Base-by-base conservation (phyloP, 2,888 invertebrate genomes). In the Leucoma salicis region DNA sequence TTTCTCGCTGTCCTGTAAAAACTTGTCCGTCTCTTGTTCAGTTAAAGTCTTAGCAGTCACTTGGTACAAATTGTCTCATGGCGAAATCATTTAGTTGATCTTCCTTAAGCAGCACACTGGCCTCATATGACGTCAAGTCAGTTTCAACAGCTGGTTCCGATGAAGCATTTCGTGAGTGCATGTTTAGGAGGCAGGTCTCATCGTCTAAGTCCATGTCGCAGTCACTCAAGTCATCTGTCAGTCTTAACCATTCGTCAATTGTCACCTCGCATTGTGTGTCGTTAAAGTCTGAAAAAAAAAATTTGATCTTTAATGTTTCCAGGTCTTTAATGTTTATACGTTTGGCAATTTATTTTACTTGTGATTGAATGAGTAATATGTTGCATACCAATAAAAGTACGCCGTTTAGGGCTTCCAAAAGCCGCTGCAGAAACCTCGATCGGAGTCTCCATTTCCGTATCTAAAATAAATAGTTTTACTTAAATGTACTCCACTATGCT, bases 21-120 rank as follows among this genome's bases (percentile, higher is more conserved):
- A 8, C 34, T 21, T 29, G 6, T 35, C 14, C 7, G 37, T 46
- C 40, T 18, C 11, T 31, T 10, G 11, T 35, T 40, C 45, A 46
- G 3, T 33, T 16, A 37, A 46, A 41, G 4, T 31, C 16, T 24
- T 37, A 37, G 31, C 34, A 31, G 39, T 45, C 44, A 31, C 3
- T n/a, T 8, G 43, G 14, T 15, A 28, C 39, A 39, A 44, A 10
- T 13, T 35, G 14, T 25, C 43, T 35, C 2, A 39, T 36, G 13
- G 44, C 44, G n/a, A 29, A 25, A 24, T 44, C 44, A 36, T 44
- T 44, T 14, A 16, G 37, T 34, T 14, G 8, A 31, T 45, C 45
- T 31, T 34, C 37, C 14, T 29, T 13, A 5, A 14, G 12, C 25
- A 35, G 27, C 18, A 39, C n/a, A 11, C 14, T 14, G 11, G 35